Evolutionary conservation across 2,888 invertebrate species (phyloP), one percentile per base, ranked within the genome.

Genomic region (Pocota personata): DNA sequence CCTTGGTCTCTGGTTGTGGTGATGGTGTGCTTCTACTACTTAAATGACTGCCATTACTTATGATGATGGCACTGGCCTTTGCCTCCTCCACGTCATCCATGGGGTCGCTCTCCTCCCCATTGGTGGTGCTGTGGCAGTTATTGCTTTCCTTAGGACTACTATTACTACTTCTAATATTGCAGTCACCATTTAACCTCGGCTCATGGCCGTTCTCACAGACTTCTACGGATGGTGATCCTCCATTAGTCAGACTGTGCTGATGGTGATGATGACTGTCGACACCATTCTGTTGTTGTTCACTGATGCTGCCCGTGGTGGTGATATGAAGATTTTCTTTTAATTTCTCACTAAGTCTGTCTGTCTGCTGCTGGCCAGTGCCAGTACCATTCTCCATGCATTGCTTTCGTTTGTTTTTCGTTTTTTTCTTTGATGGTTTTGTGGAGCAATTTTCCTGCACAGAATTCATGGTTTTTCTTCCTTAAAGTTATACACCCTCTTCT

Each of bases 141-240:
- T 90, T 90, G 58, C 89, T 88, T 43, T 89, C 89, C 32, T 86
- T 82, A 72, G 67, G 82, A 57, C 73, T 69, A 57, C 73, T 69
- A 77, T 87, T 88, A 87, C 48, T 88, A 88, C 32, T 62, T 40
- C 72, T 82, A 77, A 82, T 82, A 82, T 86, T 77, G 76, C 82
- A 82, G 67, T 77, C 86, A 76, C 86, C 86, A 62, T 86, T 86
- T 24, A 86, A 86, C 43, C 86, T 76, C 10, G 82, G 76, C 14
- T 86, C 86, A 67, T 86, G 82, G 55, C 86, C 86, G 50, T 86
- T 86, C 14, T 86, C 82, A 7, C 58, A 72, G 21, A 37, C 16
- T 21, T 12, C 40, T 40, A n/a, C n/a, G n/a, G 37, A 27, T 32
- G 55, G n/a, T 60, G 30, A 0, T 4, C 37, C 73, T 6, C 86